phyloP scores from a whole-genome alignment of 1,140 invertebrate genomes.

The Drosophila nannoptera region DNA sequence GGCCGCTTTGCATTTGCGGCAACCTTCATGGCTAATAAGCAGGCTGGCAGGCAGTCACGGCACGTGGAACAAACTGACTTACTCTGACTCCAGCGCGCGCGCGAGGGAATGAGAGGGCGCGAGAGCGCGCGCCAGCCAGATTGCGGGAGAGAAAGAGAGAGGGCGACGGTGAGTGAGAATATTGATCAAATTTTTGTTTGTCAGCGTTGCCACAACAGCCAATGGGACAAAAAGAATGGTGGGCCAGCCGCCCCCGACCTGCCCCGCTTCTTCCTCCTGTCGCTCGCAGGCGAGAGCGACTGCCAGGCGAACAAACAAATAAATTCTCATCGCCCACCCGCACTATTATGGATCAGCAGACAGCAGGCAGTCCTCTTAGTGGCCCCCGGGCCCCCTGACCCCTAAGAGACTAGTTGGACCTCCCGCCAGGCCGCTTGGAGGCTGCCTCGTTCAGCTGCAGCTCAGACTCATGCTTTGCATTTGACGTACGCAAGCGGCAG shows the following conservation, averaged over 20 bases:
- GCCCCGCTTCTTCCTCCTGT: too few species aligned
- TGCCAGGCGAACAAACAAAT: conserved; percentile 55
- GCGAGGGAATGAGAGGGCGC: not conserved
- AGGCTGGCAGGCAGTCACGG: conserved; percentile 53
- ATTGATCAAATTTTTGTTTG: conserved; percentile 71
- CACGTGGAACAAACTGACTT: conserved; percentile 42
- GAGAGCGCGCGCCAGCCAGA: not conserved
- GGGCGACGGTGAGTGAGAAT: conserved; percentile 32
- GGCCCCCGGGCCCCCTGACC: not conserved
- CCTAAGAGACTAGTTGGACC: not conserved
- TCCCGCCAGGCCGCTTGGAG: conserved; percentile 7
- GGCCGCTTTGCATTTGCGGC: conserved; percentile 49
- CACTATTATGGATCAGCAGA: conserved; percentile 22
- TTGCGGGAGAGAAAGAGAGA: not conserved
- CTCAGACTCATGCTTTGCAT: conserved; percentile 30
- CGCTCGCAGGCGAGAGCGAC: conserved; percentile 6
- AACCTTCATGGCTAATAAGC: conserved; percentile 73
- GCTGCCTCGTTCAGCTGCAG: conserved; percentile 18
- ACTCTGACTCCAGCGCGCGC: not conserved
- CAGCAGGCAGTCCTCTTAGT: not conserved
- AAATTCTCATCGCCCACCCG: conserved; percentile 38
- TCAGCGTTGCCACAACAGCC: conserved; percentile 56
- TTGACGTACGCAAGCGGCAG: conserved; percentile 16
- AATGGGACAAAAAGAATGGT: conserved; percentile 35
- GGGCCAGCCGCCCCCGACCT: not conserved